Evolutionary conservation across 2,888 invertebrate genomes (phyloP), one percentile per base, ranked within the genome.

Genomic region (Drosophila infuscata): DNA sequence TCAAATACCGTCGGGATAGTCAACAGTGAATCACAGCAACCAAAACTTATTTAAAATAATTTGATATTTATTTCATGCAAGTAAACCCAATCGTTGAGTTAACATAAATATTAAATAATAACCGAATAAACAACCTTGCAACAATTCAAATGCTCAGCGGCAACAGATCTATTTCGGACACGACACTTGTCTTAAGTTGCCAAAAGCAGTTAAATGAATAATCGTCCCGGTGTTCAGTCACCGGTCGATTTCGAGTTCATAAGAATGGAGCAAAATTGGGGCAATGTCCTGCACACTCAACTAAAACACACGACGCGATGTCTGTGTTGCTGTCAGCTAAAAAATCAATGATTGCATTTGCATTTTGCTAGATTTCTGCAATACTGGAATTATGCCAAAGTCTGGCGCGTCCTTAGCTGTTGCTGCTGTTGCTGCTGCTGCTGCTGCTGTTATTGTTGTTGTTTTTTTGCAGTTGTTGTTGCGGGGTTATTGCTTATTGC

Each of bases 291-390:
- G n/a, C 32, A 43, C 32, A 25, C 46, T 58, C 74, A 72, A 78
- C 74, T 69, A 66, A 67, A 54, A 29, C 29, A 29, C 36, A 54
- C 54, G 36, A 76, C 70, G 61, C 61, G 60, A 70, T 71, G 81
- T 74, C 70, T 75, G 77, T 80, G 80, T 74, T 70, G 75, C 66
- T 77, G 80, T 80, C 83, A 79, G 83, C 90, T 79, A 60, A 78
- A 86, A 89, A 86, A 86, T 86, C 88, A 83, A 89, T 86, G 88
- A 89, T 85, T 86, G 83, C 88, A 89, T 86, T 86, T 86, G 86
- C 90, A 88, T 85, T 83, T 89, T 88, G 88, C 71, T 83, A 72
- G 89, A 86, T 83, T 86, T 81, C 35, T 73, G 72, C 79, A 74
- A 75, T n/a, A 69, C 68, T 74, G 88, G 88, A 85, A 87, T 87